phyloP scores from a whole-genome alignment of 92 coral and sea anemone species.

The Phenganax subtilis region DNA sequence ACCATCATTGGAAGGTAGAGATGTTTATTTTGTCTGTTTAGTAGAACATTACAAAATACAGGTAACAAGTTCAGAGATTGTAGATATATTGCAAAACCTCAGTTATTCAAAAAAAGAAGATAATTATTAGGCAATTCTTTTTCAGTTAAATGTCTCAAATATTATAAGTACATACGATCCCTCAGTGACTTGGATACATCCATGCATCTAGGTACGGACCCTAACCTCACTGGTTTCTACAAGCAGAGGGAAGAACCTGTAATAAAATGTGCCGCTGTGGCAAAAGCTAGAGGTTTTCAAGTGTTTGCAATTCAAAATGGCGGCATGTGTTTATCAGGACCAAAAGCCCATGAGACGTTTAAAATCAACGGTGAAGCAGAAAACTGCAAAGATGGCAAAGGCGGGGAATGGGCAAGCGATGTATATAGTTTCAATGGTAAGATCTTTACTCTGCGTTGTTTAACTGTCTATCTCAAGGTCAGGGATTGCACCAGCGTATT shows the following conservation, averaged over 20 bases:
- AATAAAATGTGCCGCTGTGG: slow-evolving; percentile 10
- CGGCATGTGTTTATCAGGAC: slow-evolving; percentile 27
- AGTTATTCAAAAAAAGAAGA: background rate
- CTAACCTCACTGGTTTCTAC: slow-evolving; percentile 19
- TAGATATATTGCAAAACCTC: background rate
- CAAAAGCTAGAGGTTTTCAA: slow-evolving; percentile 19
- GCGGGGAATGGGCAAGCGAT: slow-evolving; percentile 22
- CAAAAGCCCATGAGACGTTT: slow-evolving; percentile 15
- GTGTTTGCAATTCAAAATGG: slow-evolving; percentile 33
- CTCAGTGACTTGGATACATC: background rate
- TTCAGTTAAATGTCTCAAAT: background rate
- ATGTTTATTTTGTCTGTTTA: background rate
- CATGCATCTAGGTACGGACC: slow-evolving; percentile 9
- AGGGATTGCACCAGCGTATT: background rate
- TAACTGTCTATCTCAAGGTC: background rate
- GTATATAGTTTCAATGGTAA: slow-evolving; percentile 22
- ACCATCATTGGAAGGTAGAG: slow-evolving; percentile 8
- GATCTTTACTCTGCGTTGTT: background rate
- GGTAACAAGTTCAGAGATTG: background rate
- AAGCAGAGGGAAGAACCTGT: slow-evolving; percentile 14
- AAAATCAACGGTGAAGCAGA: slow-evolving; percentile 16
- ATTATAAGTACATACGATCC: background rate
- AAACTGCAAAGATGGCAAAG: slow-evolving; percentile 16
- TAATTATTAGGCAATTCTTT: background rate
- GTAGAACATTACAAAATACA: background rate